Base-by-base conservation (phyloP, 2,797 vertebrate species). In the Sebastes taczanowskii region DNA sequence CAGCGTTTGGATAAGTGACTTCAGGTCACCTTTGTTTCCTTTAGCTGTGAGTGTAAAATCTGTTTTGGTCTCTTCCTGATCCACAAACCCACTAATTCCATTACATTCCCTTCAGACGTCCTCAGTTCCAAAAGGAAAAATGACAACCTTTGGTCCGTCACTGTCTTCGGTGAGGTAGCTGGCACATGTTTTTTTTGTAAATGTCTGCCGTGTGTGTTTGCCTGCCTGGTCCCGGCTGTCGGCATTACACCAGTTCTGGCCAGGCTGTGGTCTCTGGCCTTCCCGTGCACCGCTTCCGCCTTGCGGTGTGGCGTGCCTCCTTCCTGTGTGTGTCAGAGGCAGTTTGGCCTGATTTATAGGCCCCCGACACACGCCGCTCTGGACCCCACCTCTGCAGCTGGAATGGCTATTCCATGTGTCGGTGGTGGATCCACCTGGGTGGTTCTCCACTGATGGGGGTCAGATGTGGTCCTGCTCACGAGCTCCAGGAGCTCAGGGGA, bases 391-490 rank as follows among this genome's bases (percentile, higher is more conserved):
- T 92, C 91, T 87, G 86, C 86, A 77, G 84, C 87, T 86, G 84
- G 83, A 92, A 95, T 95, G 91, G 93, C 87, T 94, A 95, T 95
- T 94, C 94, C 95, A 95, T 95, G 93, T 95, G 95, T 94, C 58
- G 87, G 89, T 80, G 88, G 91, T 86, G 89, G 88, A 91, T 93
- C 93, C 92, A 95, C 94, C 92, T 95, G 94, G 94, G 94, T 95
- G 94, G 93, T 92, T 94, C 88, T 91, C 83, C 86, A 81, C 92
- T 94, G 94, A 94, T 92, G 92, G 92, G 89, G 94, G 94, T 95
- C 94, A 95, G 91, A 95, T 94, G 93, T 92, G 91, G 87, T 88
- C 88, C 90, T 80, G 82, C 88, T 92, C 82, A 77, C 13, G 23
- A 86, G 90, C 88, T 88, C 73, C 86, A 76, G 82, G 60, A 91